phyloP scores from a whole-genome alignment of 2,888 invertebrate species.

The Escarpia spicata region DNA sequence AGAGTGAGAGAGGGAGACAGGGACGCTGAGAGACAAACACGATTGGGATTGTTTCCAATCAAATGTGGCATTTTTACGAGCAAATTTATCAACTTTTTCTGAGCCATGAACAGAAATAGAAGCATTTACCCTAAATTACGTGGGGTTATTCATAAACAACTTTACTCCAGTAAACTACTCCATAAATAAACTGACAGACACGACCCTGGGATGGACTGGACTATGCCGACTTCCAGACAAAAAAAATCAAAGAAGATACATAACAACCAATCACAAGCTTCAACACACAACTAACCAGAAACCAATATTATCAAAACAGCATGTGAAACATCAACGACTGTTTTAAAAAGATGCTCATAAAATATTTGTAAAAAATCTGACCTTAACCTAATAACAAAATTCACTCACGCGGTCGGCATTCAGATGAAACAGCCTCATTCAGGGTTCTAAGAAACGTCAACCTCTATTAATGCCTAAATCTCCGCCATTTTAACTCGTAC shows the following conservation, averaged over 20 bases:
- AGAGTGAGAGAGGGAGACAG: not conserved
- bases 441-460: not conserved
- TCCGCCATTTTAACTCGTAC: not conserved
- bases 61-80: not conserved
- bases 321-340: not conserved
- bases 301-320: not conserved
- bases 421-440: not conserved
- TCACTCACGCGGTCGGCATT: not conserved
- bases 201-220: too few species aligned
- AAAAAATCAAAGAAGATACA: not conserved
- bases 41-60: not conserved
- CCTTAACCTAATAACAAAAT: not conserved
- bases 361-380: not conserved
- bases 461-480: not conserved
- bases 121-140: not conserved
- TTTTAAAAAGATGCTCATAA: not conserved
- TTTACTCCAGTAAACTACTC: not conserved
- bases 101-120: not conserved
- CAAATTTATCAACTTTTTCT: not conserved
- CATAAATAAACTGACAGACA: too few species aligned
- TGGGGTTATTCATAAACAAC: not conserved
- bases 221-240: too few species aligned
- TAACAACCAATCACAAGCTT: not conserved
- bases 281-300: not conserved
- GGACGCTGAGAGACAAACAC: not conserved